Base-by-base conservation (phyloP, 2,797 vertebrate species). In the Labeo calbasu region DNA sequence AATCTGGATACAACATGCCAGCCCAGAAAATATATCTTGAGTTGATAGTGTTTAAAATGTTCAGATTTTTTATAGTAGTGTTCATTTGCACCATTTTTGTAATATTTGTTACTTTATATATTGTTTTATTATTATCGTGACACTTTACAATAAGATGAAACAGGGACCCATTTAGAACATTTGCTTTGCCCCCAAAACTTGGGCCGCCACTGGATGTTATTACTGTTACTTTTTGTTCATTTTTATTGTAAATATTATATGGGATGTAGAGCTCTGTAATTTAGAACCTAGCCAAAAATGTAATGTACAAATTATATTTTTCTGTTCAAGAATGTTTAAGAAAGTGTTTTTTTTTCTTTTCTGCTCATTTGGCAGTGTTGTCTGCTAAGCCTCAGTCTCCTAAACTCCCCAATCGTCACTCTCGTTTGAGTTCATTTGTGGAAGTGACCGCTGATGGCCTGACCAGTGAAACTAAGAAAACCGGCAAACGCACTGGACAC, bases 341-440 rank as follows among this genome's bases (percentile, higher is more conserved):
- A n/a, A n/a, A n/a, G n/a, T n/a, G n/a, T n/a, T n/a, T n/a, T 36
- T 46, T 46, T 9, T 9, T 9, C 36, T 12, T 12, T 63, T 55
- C 36, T 50, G 25, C 73, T 57, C 61, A 11, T 0, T 25, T 53
- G 23, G 15, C 92, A 99, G 97, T 98, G 70, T 93, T 98, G 87
- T 98, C 97, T 0, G 96, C 97, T 13, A 97, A 95, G 93, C 97
- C 97, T 55, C 97, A 97, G 93, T 97, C 92, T 19, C 97, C 97
- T 53, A 98, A 97, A 91, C 95, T 93, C 40, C 96, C 96, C 19
- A 95, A 82, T 88, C 95, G 96, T 36, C 94, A 95, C 5, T 93
- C 96, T 0, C 95, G 97, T 13, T 95, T 98, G 90, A 97, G 92
- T 94, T 97, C 96, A 50, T 99, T 96, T 0, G 97, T 99, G 85